Evolutionary conservation across 23 tunicate genomes (phyloP), one percentile per base, ranked within the genome.

Genomic region (Halocynthia aurantium): DNA sequence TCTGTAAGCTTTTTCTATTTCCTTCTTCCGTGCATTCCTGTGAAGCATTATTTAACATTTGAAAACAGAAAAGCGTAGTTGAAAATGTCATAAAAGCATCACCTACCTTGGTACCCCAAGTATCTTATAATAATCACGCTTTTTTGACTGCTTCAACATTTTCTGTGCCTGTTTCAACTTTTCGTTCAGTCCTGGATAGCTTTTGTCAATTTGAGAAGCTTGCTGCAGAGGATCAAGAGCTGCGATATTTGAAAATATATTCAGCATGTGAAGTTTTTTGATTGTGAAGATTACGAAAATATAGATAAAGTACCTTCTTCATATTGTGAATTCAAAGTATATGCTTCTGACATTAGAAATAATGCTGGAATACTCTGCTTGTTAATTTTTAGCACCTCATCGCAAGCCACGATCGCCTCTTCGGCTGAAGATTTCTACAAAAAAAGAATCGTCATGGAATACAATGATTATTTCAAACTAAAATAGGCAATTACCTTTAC

Each of bases 101-200:
- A 60, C 82, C n/a, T 61, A 84, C 89, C 99, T 84, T 61, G 87
- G 55, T 17, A 95, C 95, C 13, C 99, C 99, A 67, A 95, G 70
- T 53, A 95, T 95, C 77, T 95, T 95, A 63, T 95, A 95, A 81
- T 95, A 95, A 88, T 95, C 99, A 66, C 95, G 80, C 62, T 95
- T 95, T 71, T 95, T 81, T 0, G 99, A 95, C 53, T 95, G 99
- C 61, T 95, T 95, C 53, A 95, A 63, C 65, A 90, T 72, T 62
- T 85, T 95, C 73, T 95, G 84, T 0, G 99, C 99, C 78, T 81
- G 75, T 58, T 88, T 74, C 8, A 95, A 55, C 81, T 91, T 91
- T 52, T 85, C 90, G 9, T 77, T 77, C 40, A 91, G 77, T 8
- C 97, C 97, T 19, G 97, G 97, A 81, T 91, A 91, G 85, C 85